Percentiles rank a stretch among this genome's conserved stretches.
Conservation (phyloP, 2,888 invertebrate species). For the Oithona nana region DNA sequence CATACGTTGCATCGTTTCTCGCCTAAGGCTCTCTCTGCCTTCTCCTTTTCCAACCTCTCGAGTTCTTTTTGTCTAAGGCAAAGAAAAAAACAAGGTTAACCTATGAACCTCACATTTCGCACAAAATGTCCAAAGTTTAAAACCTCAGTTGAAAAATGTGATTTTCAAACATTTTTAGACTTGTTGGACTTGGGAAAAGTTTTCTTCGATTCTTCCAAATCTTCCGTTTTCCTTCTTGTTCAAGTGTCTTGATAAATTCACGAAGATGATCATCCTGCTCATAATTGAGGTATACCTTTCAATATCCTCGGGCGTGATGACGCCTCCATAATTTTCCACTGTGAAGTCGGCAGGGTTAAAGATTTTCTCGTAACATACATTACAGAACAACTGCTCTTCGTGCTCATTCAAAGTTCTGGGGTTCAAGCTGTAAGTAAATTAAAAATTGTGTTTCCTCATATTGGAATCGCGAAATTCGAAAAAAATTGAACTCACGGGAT, state of each 20-base stretch:
- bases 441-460: too few species aligned
- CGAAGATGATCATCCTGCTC: not conserved
- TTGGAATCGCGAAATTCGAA: too few species aligned
- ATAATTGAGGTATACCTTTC: too few species aligned
- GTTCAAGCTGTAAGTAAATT: too few species aligned
- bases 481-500: too few species aligned
- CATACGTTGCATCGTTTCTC: constrained; percentile 7
- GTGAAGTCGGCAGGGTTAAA: constrained; percentile 6
- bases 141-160: too few species aligned
- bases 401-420: constrained; percentile 12
- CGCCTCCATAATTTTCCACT: not conserved
- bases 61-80: constrained; percentile 2
- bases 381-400: constrained; percentile 13
- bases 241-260: not conserved
- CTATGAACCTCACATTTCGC: too few species aligned
- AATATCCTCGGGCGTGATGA: constrained; percentile 10
- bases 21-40: constrained; percentile 4
- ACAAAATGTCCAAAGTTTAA: too few species aligned
- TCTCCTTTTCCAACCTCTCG: constrained; percentile 7
- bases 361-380: constrained; percentile 12
- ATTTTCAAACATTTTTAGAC: too few species aligned
- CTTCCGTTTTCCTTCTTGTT: not conserved
- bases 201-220: too few species aligned
- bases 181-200: too few species aligned
- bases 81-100: not conserved